Evolutionary conservation across 2,888 invertebrate species (phyloP).

Genomic region (Drosophila infuscata): DNA sequence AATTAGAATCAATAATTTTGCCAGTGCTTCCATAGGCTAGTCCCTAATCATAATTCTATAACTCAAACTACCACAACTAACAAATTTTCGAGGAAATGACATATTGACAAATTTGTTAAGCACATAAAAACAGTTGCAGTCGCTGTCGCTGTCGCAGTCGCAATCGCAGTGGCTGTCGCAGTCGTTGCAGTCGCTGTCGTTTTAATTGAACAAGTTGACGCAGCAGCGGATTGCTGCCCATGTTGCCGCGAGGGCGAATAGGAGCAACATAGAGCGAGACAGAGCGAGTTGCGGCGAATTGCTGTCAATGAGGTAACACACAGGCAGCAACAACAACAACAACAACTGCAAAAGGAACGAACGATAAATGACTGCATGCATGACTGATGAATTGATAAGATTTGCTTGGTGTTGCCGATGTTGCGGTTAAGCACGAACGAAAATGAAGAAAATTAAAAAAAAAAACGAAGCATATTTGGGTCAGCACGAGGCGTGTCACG

Average conservation of each 20-base stretch:
- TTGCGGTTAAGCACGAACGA: conserved; percentile 29
- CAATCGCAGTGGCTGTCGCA: conserved; percentile 1
- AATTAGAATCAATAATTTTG: background rate
- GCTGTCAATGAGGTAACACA: conserved; percentile 56
- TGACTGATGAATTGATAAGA: conserved; percentile 77
- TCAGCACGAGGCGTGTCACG: conserved; percentile 67
- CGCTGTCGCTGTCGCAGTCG: background rate
- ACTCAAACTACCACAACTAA: background rate
- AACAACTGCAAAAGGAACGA: conserved; percentile 33
- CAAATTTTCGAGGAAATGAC: background rate
- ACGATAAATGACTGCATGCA: conserved; percentile 73
- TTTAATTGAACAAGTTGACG: conserved; percentile 50
- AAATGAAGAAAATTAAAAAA: conserved; percentile 9
- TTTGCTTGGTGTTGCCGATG: conserved; percentile 28
- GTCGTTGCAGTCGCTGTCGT: conserved; percentile 35
- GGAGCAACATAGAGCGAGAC: conserved; percentile 12
- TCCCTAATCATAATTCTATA: background rate
- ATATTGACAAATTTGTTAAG: background rate
- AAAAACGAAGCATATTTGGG: conserved; percentile 53
- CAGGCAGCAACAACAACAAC: conserved; percentile 49
- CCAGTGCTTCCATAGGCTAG: background rate
- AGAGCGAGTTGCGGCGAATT: conserved; percentile 48
- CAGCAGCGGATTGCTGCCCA: conserved; percentile 16
- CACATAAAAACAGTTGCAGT: background rate
- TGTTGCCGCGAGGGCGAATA: conserved; percentile 37